Evolutionary conservation across 2,888 invertebrate species (phyloP).

Genomic region (Axea sp.): DNA sequence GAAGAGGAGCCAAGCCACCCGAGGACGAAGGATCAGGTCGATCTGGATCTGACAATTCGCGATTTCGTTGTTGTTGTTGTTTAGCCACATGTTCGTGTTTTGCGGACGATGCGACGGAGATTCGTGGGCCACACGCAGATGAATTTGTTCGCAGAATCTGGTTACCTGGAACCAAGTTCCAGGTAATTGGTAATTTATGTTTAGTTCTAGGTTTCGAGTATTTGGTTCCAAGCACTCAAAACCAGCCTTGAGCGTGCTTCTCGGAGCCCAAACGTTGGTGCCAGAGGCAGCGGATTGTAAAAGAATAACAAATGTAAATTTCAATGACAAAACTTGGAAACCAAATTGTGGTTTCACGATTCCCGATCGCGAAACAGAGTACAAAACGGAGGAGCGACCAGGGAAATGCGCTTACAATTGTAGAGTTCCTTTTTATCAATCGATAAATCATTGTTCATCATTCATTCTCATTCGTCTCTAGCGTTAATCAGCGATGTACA

Average conservation of each 20-base stretch:
- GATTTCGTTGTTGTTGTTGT: slow-evolving; percentile 46
- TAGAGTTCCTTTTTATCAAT: slow-evolving; percentile 47
- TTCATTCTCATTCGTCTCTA: slow-evolving; percentile 15
- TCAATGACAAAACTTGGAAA: no score
- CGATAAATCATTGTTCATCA: slow-evolving; percentile 16
- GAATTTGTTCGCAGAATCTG: no score
- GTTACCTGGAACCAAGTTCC: no score
- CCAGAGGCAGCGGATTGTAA: no score
- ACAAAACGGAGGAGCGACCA: slow-evolving; percentile 65
- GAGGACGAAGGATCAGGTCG: slow-evolving; percentile 51
- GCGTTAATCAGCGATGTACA: slow-evolving; percentile 23
- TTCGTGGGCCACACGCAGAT: background rate
- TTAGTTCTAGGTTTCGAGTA: no score
- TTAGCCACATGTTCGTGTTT: slow-evolving; percentile 55
- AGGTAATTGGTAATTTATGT: no score
- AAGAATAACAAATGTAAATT: no score
- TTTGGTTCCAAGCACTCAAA: no score
- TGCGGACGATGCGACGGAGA: slow-evolving; percentile 32
- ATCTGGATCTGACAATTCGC: slow-evolving; percentile 49
- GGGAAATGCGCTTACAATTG: slow-evolving; percentile 56
- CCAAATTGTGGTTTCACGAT: slow-evolving; percentile 1
- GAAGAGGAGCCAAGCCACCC: slow-evolving; percentile 14
- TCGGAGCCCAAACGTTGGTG: no score
- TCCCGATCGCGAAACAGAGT: slow-evolving; percentile 64
- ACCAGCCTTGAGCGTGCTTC: no score